Evolutionary conservation across 2,888 invertebrate species (phyloP), one percentile per base, ranked within the genome.

Genomic region (Amitus sp.): DNA sequence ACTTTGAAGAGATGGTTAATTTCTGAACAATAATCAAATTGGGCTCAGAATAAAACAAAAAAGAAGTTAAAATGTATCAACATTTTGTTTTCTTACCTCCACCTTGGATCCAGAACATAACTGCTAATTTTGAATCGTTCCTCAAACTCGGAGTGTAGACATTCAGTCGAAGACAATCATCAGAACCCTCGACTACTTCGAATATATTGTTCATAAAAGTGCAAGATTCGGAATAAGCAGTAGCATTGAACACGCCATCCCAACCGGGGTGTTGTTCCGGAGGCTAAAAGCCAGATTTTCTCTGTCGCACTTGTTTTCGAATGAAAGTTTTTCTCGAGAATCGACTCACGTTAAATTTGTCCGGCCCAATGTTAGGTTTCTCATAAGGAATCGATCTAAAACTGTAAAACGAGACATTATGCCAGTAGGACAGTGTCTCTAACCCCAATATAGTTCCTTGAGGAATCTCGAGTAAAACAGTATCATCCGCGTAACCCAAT

Each of bases 301-400:
- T 23, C 10, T 9, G 13, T 34, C n/a, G 10, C 13, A 34, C 10
- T 13, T 13, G 39, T 15, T 39, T 39, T 13, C 13, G 34, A 12
- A 28, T 28, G 28, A 28, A 34, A 34, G 13, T 34, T 12, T n/a
- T 4, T 9, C 13, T 34, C n/a, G 34, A 4, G n/a, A 23, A 23
- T 23, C 7, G 3, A 52, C 67, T 67, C 62, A 79, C 79, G 49
- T 69, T 64, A 51, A 78, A 79, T 65, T 75, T 78, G 40, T 75
- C 57, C 0, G 52, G 28, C 1, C 74, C 77, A 28, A 72, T 62
- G 55, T 73, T 73, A 0, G 79, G 73, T 54, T 74, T 73, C 1
- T 72, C 77, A 39, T 76, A 79, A 1, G 79, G 79, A 46, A 79
- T 73, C 5, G 78, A 77, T 34, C 71, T 74, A 42, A 79, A 79